Percentiles rank a stretch among this genome's conserved stretches.
Evolutionary conservation across 1,140 invertebrate species (phyloP).

Genomic region (Rhynchophorus ferrugineus): DNA sequence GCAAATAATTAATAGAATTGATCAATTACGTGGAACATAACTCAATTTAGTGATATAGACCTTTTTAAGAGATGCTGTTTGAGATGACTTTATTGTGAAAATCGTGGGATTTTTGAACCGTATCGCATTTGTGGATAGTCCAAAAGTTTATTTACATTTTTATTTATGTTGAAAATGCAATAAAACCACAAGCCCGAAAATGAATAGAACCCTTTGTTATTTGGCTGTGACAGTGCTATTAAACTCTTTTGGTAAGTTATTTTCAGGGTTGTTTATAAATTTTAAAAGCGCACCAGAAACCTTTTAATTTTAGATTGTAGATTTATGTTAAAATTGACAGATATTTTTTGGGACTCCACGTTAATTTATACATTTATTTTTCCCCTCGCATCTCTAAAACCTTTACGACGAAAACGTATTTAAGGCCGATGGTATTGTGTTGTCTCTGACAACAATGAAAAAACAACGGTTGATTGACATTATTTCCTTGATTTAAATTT

Average conservation of each 20-base stretch:
- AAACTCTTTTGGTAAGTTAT: conserved; percentile 5
- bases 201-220: conserved; percentile 9
- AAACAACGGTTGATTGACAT: no score
- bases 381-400: neutral
- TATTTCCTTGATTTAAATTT: neutral
- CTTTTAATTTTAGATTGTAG: neutral
- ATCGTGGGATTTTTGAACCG: no score
- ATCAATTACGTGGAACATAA: neutral
- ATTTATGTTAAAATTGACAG: neutral
- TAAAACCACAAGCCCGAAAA: conserved; percentile 1
- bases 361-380: neutral
- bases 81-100: neutral
- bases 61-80: neutral
- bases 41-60: neutral
- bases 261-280: neutral
- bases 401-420: neutral
- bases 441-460: no score
- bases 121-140: neutral
- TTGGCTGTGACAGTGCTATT: neutral
- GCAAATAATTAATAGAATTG: neutral
- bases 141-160: conserved; percentile 1
- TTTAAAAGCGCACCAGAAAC: neutral
- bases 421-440: no score
- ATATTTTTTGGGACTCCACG: neutral
- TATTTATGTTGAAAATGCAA: neutral